Conservation (phyloP, 2,888 invertebrate species). For the Platynereis dumerilii region DNA sequence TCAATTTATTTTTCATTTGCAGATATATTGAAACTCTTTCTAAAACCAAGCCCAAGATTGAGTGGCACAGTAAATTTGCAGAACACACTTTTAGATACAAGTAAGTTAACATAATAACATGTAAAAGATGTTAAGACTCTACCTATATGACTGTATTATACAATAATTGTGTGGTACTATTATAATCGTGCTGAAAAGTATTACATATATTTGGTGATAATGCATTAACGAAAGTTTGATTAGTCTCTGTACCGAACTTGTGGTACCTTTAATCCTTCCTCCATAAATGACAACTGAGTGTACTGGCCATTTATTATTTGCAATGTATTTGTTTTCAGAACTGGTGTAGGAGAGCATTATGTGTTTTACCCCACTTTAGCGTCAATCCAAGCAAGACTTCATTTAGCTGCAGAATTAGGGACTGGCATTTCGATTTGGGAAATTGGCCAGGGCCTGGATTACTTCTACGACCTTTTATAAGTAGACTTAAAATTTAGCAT, state of each 20-base stretch:
- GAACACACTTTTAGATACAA: constrained; percentile 84
- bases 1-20: too few relatives aligned
- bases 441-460: constrained; percentile 92
- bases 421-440: constrained; percentile 94
- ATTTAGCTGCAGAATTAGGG: constrained; percentile 79
- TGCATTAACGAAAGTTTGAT: too few relatives aligned
- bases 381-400: constrained; percentile 81
- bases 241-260: too few relatives aligned
- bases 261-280: not conserved
- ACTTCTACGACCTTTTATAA: constrained; percentile 87
- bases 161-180: too few relatives aligned
- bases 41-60: constrained; percentile 77
- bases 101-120: constrained; percentile 69
- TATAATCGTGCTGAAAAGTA: too few relatives aligned
- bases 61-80: constrained; percentile 77
- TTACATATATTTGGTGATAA: too few relatives aligned
- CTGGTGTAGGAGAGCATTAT: constrained; percentile 69
- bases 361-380: constrained; percentile 89
- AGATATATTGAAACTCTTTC: constrained; percentile 74
- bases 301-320: not conserved
- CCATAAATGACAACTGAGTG: not conserved
- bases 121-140: too few relatives aligned
- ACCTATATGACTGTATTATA: too few relatives aligned
- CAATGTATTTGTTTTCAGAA: constrained; percentile 35
- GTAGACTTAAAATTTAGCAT: too few relatives aligned